Evolutionary conservation across 2,113 vertebrate genomes (phyloP), one percentile per base, ranked within the genome.

Genomic region (Chlamydotis undulata): DNA sequence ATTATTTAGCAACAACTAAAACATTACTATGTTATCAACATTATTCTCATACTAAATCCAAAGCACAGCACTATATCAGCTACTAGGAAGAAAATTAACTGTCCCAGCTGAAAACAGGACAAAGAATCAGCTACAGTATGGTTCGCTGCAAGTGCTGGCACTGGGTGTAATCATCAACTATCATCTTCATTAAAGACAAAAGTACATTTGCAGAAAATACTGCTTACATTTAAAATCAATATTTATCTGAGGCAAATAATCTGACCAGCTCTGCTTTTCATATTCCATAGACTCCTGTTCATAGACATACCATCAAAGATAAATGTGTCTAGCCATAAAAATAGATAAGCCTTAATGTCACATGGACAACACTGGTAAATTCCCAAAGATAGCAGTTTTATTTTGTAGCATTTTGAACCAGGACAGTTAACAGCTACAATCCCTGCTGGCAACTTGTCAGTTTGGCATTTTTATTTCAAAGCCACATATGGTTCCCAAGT

Each of bases 381-480:
- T 92, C 59, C 70, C 59, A 80, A 70, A 85, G 63, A 77, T 0
- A 7, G 37, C 17, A 70, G 37, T 55, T 83, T 94, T 94, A 88
- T 91, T 94, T 85, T 88, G 67, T 39, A 86, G 23, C 55, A 56
- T 67, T 94, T 96, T 88, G 67, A 92, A 88, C 75, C 33, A 86
- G 33, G 55, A 70, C 50, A 90, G 35, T 63, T 76, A 96, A 86
- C 55, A 83, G 71, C 82, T 85, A 89, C 50, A 70, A 63, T 85
- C 84, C 63, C 85, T 79, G 33, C 78, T 90, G 67, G 90, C 76
- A 95, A 86, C 77, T 61, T 93, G 61, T 96, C 90, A 63, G 70
- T 69, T 80, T 93, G 94, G 78, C 82, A 63, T 63, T 93, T 97
- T 96, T 96, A 96, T 92, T 96, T 96, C 92, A 92, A 94, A 93